Evolutionary conservation across 2,888 invertebrate genomes (phyloP), one percentile per base, ranked within the genome.

Genomic region (Scaptomyza caliginosa): DNA sequence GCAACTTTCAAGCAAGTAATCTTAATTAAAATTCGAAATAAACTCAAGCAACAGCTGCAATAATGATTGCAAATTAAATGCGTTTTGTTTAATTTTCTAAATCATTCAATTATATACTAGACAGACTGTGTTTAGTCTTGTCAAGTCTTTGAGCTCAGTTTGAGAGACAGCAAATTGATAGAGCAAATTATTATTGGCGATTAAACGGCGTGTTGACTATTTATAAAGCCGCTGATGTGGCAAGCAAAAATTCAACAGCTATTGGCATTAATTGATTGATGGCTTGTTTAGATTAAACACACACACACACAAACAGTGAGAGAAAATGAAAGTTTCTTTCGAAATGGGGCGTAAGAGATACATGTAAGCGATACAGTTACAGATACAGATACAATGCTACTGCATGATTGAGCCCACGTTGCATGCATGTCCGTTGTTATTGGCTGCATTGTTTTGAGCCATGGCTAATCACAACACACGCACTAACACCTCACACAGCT

Each of bases 251-350:
- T 54, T 52, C 45, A 58, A 63, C 57, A 60, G 56, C 65, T 68
- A 77, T 66, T 82, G 79, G 75, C 70, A 70, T 87, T 83, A 85
- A 83, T 83, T 83, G 86, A 83, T 87, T 87, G 83, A 83, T 83
- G 72, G 70, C 77, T 84, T 74, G 86, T 80, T 86, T 81, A 72
- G 81, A 86, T 81, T 74, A 69, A 34, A 34, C 16, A 34, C 34
- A 16, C 16, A 30, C 83, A 86, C 74, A 71, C 34, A 28, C 11
- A 28, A 10, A 4, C 28, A 13, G 13, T 3, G 16, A 34, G 21
- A 68, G 77, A 82, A 78, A 81, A 86, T 64, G 78, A 82, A 84
- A 86, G 82, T 80, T 83, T 11, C 38, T 2, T 38, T 43, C 49
- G 48, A 81, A 81, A 80, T 83, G 67, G 51, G 57, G 58, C 42